Evolutionary conservation across 2,797 vertebrate species (phyloP), one percentile per base, ranked within the genome.

Genomic region (Sebastes goodei): DNA sequence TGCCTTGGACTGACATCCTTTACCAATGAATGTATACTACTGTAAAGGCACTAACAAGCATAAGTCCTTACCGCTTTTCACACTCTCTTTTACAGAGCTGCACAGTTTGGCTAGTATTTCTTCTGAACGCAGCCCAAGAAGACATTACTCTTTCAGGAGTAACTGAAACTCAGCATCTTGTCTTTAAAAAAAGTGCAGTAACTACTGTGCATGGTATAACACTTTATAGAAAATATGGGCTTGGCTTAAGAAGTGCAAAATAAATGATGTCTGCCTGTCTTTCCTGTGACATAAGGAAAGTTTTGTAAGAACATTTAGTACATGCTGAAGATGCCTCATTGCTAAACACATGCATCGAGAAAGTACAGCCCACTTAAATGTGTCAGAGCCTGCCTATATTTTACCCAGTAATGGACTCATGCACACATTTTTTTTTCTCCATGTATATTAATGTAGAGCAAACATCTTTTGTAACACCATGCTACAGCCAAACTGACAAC

Each of bases 21-120:
- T 78, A 74, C 66, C 76, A 69, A 38, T 60, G 74, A 89, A 83
- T 71, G 32, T 74, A 64, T 66, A 74, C 61, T 86, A 77, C 61
- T 85, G 76, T 81, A 71, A 86, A 88, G 64, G 55, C 71, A 27
- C 53, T 82, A 86, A 87, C 84, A 85, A 69, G 75, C 74, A 46
- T 80, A 65, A 76, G 55, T 63, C 68, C n/a, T 78, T 42, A 35
- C 12, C 0, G n/a, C 70, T 78, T 33, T 81, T 87, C 60, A 86
- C 69, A 46, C 49, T 73, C 10, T 76, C 71, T 73, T 79, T 63
- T 60, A 66, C 23, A 70, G 68, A 75, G 46, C 46, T 59, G 53
- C 75, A 59, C 38, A 76, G 30, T 76, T 77, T 69, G 52, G 55
- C 35, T 38, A 4, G 12, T 64, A 11, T 74, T 74, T 69, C 64